phyloP scores from a whole-genome alignment of 2,113 vertebrate species.

The Vidua chalybeata region DNA sequence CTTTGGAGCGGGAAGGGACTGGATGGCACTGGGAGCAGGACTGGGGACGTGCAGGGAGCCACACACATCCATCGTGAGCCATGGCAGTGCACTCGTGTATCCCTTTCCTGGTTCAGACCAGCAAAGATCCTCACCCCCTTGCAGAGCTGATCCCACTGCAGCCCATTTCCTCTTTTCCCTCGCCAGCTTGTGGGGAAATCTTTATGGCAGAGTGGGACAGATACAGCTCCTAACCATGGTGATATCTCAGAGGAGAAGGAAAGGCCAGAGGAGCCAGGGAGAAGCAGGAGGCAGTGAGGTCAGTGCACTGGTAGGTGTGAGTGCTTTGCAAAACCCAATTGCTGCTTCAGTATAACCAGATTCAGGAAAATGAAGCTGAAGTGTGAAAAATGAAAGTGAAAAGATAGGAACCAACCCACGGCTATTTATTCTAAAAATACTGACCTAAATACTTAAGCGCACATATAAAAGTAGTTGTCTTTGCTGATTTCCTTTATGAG shows the following conservation, averaged over 20 bases:
- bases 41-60: not conserved
- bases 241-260: not conserved
- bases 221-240: not conserved
- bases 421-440: conserved; percentile 71
- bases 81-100: accelerated
- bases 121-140: not conserved
- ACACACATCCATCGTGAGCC: not conserved
- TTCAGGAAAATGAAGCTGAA: conserved; percentile 57
- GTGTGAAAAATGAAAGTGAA: conserved; percentile 67
- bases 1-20: not conserved
- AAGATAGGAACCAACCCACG: conserved; percentile 68
- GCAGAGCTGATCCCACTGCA: not conserved
- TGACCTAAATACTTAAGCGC: conserved; percentile 69
- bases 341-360: conserved; percentile 40
- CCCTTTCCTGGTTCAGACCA: not conserved
- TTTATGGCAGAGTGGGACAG: not conserved
- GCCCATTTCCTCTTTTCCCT: not conserved
- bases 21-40: not conserved
- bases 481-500: conserved; percentile 60
- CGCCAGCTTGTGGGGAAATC: accelerated
- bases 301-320: not conserved
- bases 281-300: not conserved
- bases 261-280: not conserved
- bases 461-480: conserved; percentile 68
- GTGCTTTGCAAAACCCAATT: conserved; percentile 20